phyloP scores from a whole-genome alignment of 2,888 invertebrate genomes.

The Iselma pallidipennis region DNA sequence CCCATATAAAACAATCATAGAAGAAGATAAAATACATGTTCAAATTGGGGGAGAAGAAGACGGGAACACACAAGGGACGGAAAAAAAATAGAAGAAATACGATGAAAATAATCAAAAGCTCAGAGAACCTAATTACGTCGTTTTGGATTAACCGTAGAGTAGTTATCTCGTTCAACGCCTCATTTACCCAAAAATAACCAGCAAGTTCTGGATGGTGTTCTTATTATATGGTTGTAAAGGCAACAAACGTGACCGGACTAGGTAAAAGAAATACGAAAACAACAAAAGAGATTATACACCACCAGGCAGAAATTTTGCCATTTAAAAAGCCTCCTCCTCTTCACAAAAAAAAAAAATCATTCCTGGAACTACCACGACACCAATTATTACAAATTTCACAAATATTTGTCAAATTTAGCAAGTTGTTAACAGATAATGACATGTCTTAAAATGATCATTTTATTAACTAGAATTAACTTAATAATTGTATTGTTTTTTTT shows the following conservation, averaged over 20 bases:
- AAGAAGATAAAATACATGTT: background rate
- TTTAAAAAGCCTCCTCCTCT: background rate
- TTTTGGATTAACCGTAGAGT: slow-evolving; percentile 9
- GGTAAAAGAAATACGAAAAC: background rate
- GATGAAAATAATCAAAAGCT: background rate
- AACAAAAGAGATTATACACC: background rate
- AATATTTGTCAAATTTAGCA: background rate
- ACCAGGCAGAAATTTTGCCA: background rate
- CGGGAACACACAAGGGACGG: background rate
- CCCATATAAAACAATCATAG: background rate
- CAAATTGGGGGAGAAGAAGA: background rate
- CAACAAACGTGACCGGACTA: slow-evolving; percentile 16
- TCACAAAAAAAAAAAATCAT: background rate
- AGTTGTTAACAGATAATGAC: background rate
- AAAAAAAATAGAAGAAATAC: background rate
- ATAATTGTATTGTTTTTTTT: no score
- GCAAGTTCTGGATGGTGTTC: slow-evolving; percentile 17
- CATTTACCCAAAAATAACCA: slow-evolving; percentile 23
- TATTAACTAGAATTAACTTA: no score
- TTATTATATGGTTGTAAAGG: slow-evolving; percentile 17
- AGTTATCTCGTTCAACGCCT: slow-evolving; percentile 24
- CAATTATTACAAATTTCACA: background rate
- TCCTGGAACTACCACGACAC: background rate
- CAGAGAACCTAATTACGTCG: background rate
- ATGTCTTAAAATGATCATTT: no score